Conservation (phyloP, 2,113 vertebrate genomes). For the Microtus richardsoni region DNA sequence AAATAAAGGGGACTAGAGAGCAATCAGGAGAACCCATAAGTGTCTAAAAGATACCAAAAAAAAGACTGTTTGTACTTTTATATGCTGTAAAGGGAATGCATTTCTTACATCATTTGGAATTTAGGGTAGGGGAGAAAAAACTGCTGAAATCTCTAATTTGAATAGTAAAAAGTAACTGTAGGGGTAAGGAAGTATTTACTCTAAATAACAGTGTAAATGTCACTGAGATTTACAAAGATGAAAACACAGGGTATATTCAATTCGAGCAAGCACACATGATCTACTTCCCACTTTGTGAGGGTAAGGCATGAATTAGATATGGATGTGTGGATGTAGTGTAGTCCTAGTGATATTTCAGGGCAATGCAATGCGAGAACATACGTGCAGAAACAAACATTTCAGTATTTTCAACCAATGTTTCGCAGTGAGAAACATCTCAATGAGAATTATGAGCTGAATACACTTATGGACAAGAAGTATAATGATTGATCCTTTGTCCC, state of each 20-base stretch:
- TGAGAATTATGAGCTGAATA: background rate
- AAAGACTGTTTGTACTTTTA: background rate
- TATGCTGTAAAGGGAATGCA: background rate
- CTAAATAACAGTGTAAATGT: background rate
- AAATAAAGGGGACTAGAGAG: background rate
- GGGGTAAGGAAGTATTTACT: background rate
- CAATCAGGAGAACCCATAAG: background rate
- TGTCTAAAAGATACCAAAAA: background rate
- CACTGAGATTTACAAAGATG: background rate
- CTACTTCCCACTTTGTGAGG: background rate
- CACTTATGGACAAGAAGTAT: background rate
- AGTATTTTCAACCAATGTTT: background rate
- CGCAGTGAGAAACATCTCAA: background rate
- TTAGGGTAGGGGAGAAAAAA: background rate
- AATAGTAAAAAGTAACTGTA: background rate
- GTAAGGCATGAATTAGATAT: background rate
- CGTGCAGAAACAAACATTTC: no score
- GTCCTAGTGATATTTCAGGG: background rate
- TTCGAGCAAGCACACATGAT: background rate
- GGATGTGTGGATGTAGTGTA: background rate
- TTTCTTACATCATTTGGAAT: background rate
- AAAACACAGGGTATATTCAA: accelerated
- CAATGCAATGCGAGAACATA: background rate
- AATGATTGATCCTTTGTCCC: background rate
- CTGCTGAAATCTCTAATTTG: no score